phyloP scores from a whole-genome alignment of 2,888 invertebrate species.

The Amiota mariae region DNA sequence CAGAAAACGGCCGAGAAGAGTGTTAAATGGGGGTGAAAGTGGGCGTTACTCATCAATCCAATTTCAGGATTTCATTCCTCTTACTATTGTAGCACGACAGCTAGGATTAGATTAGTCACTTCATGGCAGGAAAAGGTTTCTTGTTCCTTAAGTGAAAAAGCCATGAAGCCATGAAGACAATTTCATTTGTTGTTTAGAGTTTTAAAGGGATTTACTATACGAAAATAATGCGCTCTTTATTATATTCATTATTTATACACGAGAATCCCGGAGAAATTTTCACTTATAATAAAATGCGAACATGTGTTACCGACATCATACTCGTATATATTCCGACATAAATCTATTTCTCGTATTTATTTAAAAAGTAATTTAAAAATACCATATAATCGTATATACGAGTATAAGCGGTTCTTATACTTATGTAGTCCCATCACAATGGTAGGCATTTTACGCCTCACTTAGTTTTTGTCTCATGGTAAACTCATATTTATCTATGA shows the following conservation, averaged over 20 bases:
- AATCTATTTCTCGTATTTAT: constrained; percentile 8
- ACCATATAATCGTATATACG: too few species aligned
- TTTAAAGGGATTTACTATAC: constrained; percentile 64
- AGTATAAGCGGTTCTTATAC: neutral
- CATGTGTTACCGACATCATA: constrained; percentile 25
- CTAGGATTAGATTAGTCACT: constrained; percentile 54
- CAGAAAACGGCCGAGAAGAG: constrained; percentile 10
- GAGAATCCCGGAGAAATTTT: constrained; percentile 47
- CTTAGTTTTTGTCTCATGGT: constrained; percentile 43
- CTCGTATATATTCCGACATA: neutral
- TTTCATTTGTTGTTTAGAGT: constrained; percentile 71
- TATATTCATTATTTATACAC: constrained; percentile 71
- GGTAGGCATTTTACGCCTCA: too few species aligned
- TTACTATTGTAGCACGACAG: constrained; percentile 27
- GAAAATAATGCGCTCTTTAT: constrained; percentile 70
- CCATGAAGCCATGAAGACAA: constrained; percentile 57
- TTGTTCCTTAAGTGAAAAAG: constrained; percentile 45
- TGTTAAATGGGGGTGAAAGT: constrained; percentile 44
- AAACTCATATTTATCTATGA: constrained; percentile 36
- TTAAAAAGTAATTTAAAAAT: neutral
- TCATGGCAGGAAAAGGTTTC: constrained; percentile 46
- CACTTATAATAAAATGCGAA: constrained; percentile 26
- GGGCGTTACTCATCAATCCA: constrained; percentile 68
- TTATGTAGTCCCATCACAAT: too few species aligned
- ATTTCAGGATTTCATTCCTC: constrained; percentile 65